Evolutionary conservation across 2,888 invertebrate genomes (phyloP), one percentile per base, ranked within the genome.

Genomic region (Drosophila phalerata): DNA sequence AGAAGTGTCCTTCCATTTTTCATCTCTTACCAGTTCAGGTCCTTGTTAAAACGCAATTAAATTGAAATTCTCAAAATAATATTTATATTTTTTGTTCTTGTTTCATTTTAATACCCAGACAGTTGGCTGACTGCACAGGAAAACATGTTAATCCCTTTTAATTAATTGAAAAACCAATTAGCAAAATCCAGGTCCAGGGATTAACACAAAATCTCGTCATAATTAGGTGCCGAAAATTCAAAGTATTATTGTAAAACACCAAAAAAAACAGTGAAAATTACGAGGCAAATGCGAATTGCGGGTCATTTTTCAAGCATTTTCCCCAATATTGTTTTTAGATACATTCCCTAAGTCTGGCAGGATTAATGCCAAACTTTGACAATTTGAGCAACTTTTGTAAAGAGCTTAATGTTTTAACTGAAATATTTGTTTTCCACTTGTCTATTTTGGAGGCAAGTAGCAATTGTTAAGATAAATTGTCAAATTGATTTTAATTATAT

Each of bases 101-200:
- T 15, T 58, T 30, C 17, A 38, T 49, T 55, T 56, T 15, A 51
- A 70, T 62, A 38, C 34, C 25, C n/a, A 25, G 25, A 22, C 40
- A 69, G 40, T 42, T 52, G 3, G 55, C 30, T 47, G 69, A 66
- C 61, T 40, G 63, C 8, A 56, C 47, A 32, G 8, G 15, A 68
- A 69, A 69, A 47, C 72, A 30, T 60, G 52, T 52, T 69, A 88
- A 77, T 70, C 79, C 71, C 42, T 47, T 56, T 34, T 79, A 85
- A 85, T 87, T 85, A 89, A 87, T 85, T 85, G 82, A 65, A 72
- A 77, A 73, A 68, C 75, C 85, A 89, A 89, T 88, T 87, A 84
- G 66, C 28, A 61, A 49, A 60, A 86, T 72, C 73, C 71, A 56
- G 51, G 68, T 48, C 67, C 52, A 25, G 69, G 87, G 87, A 77